Conservation (phyloP, 1,140 invertebrate species). For the Cherax destructor region DNA sequence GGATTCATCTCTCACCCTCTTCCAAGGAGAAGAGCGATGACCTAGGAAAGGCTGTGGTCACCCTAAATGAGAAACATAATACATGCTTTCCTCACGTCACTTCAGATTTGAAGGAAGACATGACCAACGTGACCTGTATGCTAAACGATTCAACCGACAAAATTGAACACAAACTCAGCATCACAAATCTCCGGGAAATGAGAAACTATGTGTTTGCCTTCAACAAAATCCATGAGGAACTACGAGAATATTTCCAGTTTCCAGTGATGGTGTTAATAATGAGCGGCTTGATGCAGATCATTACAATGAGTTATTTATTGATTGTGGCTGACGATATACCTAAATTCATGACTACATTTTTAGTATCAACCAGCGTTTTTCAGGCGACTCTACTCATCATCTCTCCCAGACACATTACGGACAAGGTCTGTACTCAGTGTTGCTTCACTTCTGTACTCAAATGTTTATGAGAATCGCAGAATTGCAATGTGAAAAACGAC, state of each 20-base stretch:
- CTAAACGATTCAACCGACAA: background rate
- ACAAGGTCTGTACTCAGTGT: background rate
- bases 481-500: too few relatives aligned
- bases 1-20: background rate
- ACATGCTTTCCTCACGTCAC: background rate
- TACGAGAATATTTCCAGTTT: background rate
- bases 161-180: background rate
- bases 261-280: background rate
- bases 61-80: background rate
- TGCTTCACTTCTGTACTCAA: too few relatives aligned
- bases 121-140: background rate
- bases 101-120: background rate
- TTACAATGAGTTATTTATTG: background rate
- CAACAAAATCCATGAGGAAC: background rate
- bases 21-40: background rate
- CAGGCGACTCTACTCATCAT: background rate
- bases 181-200: background rate
- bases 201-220: background rate
- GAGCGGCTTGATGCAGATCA: background rate
- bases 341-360: background rate
- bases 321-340: background rate
- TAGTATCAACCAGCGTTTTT: background rate
- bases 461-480: too few relatives aligned
- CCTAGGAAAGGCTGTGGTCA: too few relatives aligned
- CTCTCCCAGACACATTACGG: background rate